Base-by-base conservation (phyloP, 2,888 invertebrate genomes). In the Drosophila leonis region DNA sequence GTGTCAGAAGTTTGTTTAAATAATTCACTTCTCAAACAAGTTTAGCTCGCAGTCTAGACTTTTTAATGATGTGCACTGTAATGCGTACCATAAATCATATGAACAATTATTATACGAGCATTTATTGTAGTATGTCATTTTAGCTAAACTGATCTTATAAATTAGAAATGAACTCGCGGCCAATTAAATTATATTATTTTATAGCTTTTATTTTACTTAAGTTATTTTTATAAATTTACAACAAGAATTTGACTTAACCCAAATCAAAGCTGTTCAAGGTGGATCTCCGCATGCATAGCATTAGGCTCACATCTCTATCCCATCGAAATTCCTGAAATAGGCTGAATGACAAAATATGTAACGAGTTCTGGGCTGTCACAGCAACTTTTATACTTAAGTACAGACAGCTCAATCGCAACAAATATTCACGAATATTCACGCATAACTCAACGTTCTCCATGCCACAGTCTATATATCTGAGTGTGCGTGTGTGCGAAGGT, bases 381-480 rank as follows among this genome's bases (percentile, higher is more conserved):
- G 55, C 15, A 20, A 33, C 52, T 68, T 52, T 57, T 33, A 27
- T 27, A 42, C 37, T 41, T 13, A 48, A 24, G 44, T 31, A 37
- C 24, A 33, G 68, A 79, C 83, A 82, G 72, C 88, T 79, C 80
- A 79, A 65, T 85, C 70, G 29, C 72, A 51, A 42, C 69, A 72
- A 56, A 65, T 72, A 69, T 75, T 60, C 67, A 67, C 51, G 63
- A 65, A 57, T 68, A 78, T 81, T 52, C 79, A 75, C 83, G 86
- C 88, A 90, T 84, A 88, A 79, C 74, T 90, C 88, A 73, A 60
- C 57, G 52, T 37, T 54, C n/a, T 52, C 60, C 41, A 31, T 57
- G 35, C 63, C 55, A 12, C 65, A 46, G 27, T 51, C 27, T 27
- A 59, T 41, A 27, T 24, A n/a, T 42, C 4, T 44, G 42, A 13